Evolutionary conservation across 2,113 vertebrate genomes (phyloP), one percentile per base, ranked within the genome.

Genomic region (Bubo blakistoni): DNA sequence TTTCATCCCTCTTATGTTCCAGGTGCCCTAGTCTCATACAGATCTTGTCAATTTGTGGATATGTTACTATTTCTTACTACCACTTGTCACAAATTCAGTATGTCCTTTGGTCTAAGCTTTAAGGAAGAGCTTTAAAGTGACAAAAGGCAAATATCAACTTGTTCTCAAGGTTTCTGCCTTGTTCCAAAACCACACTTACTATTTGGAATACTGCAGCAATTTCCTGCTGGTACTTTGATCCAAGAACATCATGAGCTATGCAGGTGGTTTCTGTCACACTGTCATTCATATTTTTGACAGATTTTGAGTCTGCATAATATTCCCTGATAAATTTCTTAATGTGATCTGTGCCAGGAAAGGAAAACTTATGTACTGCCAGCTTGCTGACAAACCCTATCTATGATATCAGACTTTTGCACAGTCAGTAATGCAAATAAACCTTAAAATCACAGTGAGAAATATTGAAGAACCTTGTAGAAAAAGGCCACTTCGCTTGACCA

Each of bases 231-330:
- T 34, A 86, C 91, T 94, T 89, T 85, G 73, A 91, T 97, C 94
- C 83, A 92, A 94, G 91, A 94, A 97, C 93, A 94, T 91, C 78
- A 89, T 69, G 84, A 95, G 91, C 54, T 91, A 92, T 88, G 81
- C 97, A 96, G 95, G 96, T 97, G 95, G 95, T 94, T 97, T 95
- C 86, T 95, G 78, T 97, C 96, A 97, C 81, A 95, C 83, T 73
- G 14, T 94, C 94, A 87, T 92, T 95, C 86, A 87, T 38, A 82
- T 47, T 94, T 95, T 87, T 97, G 97, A 95, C 96, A 96, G 91
- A 94, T 95, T 97, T 96, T 89, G 65, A 79, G 91, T 66, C 70
- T 94, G 94, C 84, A 96, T 94, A 97, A 95, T 82, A 96, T 94
- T 91, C 30, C n/a, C 78, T 80, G 88, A 94, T 94, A 93, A 94